A percentile compares a stretch with the other conserved stretches of the same genome.
These are phyloP conservation scores for Epinephelus moara DNA, from an alignment of 2,113 vertebrate genomes.

Conservation along the genomic window DNA sequence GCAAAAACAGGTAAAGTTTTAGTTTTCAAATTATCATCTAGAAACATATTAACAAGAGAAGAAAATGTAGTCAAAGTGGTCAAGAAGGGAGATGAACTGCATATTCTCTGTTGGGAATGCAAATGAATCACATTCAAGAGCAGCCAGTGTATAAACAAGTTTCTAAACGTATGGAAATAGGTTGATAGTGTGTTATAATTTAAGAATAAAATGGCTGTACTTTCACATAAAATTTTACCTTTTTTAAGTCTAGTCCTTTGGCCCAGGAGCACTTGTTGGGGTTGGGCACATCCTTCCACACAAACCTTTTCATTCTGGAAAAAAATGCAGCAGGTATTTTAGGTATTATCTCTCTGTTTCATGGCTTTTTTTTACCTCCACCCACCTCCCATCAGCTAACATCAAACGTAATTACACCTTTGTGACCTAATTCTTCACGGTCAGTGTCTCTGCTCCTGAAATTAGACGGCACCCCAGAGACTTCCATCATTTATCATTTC, in stretches of 20 bases:
- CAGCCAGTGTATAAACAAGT: not conserved
- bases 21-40: not conserved
- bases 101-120: not conserved
- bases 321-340: slow-evolving; percentile 38
- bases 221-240: slow-evolving; percentile 79
- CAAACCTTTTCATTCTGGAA: slow-evolving; percentile 92
- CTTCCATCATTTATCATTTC: slow-evolving; percentile 51
- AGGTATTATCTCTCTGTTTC: not conserved
- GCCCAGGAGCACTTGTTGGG: slow-evolving; percentile 98
- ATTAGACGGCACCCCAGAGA: slow-evolving; percentile 28
- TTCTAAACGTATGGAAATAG: not conserved
- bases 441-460: slow-evolving; percentile 12
- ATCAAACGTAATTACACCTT: slow-evolving; percentile 52
- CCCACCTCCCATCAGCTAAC: slow-evolving; percentile 6
- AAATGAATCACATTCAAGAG: not conserved
- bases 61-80: not conserved
- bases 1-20: not conserved
- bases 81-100: not conserved
- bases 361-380: not conserved
- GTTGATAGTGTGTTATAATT: not conserved
- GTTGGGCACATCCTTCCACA: slow-evolving; percentile 97
- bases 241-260: slow-evolving; percentile 92
- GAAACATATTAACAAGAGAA: not conserved
- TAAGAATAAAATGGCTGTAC: not conserved
- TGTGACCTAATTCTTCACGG: slow-evolving; percentile 37